Evolutionary conservation across 1,140 invertebrate genomes (phyloP).

Genomic region (Tigriopus japonicus): DNA sequence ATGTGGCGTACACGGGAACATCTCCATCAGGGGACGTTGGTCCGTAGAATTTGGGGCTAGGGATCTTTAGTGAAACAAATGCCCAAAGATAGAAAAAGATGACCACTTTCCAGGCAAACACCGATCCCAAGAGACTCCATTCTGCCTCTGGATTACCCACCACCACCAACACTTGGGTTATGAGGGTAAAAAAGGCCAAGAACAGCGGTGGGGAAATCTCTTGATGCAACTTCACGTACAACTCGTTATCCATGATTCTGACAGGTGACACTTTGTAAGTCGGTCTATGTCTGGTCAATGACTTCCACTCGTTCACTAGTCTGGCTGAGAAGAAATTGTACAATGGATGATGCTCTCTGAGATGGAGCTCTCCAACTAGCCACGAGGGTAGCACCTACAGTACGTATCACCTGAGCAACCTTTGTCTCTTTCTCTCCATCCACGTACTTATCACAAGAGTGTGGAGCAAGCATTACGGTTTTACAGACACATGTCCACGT

Average conservation of each 20-base stretch:
- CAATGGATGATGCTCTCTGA: no score
- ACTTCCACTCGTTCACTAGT: no score
- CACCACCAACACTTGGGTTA: conserved; percentile 22
- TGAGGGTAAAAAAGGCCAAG: conserved; percentile 23
- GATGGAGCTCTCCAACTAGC: no score
- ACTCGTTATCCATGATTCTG: background rate
- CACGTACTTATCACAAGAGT: no score
- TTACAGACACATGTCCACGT: no score
- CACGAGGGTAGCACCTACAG: no score
- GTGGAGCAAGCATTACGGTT: no score
- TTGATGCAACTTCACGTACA: conserved; percentile 19
- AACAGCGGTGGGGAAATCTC: conserved; percentile 25
- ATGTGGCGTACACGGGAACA: conserved; percentile 32
- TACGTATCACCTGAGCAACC: no score
- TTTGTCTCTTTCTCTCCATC: no score
- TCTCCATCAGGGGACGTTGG: conserved; percentile 32
- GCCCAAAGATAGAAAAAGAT: conserved; percentile 22
- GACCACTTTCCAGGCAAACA: conserved; percentile 24
- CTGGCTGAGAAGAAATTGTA: no score
- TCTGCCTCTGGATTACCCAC: conserved; percentile 20
- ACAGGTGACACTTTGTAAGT: background rate
- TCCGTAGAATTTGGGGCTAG: conserved; percentile 21
- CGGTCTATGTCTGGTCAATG: no score
- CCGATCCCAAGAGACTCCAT: conserved; percentile 21
- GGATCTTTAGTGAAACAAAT: conserved; percentile 18